phyloP scores from a whole-genome alignment of 2,888 invertebrate species.

The Theodoxus fluviatilis region DNA sequence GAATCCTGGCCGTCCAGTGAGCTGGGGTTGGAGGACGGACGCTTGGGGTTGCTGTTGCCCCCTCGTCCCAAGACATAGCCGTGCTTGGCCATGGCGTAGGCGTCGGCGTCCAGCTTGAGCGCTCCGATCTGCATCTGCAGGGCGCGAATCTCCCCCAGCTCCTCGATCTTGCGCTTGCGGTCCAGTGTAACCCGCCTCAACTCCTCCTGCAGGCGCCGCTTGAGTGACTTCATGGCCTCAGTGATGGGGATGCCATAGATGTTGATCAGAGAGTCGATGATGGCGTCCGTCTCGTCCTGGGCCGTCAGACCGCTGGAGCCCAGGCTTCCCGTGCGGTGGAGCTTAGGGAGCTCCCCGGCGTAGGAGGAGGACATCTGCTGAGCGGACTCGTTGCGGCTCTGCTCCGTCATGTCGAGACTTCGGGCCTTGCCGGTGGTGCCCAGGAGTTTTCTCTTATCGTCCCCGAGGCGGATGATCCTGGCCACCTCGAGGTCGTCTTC shows the following conservation, averaged over 20 bases:
- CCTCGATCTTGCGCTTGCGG: conserved; percentile 65
- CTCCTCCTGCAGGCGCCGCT: conserved; percentile 67
- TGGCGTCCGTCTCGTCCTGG: conserved; percentile 54
- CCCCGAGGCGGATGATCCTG: conserved; percentile 37
- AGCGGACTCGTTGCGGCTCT: neutral
- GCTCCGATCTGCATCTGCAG: conserved; percentile 59
- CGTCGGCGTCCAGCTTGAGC: conserved; percentile 47
- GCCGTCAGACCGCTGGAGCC: conserved; percentile 36
- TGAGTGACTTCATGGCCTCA: conserved; percentile 60
- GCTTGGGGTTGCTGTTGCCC: conserved; percentile 25
- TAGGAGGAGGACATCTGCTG: too few relatives aligned
- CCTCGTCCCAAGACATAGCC: conserved; percentile 26
- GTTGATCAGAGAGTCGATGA: conserved; percentile 55
- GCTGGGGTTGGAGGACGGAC: conserved; percentile 27
- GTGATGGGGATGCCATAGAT: conserved; percentile 62
- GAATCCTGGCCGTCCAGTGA: conserved; percentile 26
- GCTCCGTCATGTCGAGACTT: conserved; percentile 34
- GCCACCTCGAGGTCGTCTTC: conserved; percentile 56
- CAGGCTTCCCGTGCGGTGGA: conserved; percentile 23
- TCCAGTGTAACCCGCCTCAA: conserved; percentile 66
- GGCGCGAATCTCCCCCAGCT: conserved; percentile 64
- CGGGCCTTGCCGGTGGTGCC: conserved; percentile 34
- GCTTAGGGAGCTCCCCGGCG: neutral
- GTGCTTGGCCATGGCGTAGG: conserved; percentile 31
- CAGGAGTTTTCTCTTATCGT: conserved; percentile 31